Conservation (phyloP, 2,113 vertebrate species). For the Lophura nycthemera region DNA sequence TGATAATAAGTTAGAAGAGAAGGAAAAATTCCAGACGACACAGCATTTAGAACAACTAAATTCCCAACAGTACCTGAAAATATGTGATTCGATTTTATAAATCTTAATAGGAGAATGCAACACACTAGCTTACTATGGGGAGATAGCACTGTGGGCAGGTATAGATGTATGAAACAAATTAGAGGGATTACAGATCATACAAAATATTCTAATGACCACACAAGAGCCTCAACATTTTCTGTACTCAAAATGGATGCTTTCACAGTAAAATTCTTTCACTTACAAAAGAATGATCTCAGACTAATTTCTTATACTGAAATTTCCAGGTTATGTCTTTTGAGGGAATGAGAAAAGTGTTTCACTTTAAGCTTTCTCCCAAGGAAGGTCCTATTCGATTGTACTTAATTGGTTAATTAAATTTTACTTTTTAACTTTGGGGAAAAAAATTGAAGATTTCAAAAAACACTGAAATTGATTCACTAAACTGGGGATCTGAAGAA, state of each 20-base stretch:
- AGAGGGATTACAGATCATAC: background rate
- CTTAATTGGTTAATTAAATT: background rate
- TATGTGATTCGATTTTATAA: background rate
- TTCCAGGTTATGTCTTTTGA: background rate
- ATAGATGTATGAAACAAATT: background rate
- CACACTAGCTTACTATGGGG: background rate
- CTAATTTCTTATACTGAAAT: background rate
- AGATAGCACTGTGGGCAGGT: background rate
- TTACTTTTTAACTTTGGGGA: background rate
- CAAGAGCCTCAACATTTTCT: background rate
- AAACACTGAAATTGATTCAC: background rate
- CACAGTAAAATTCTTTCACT: background rate
- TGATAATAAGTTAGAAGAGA: background rate
- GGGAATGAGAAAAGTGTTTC: background rate
- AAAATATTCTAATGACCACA: background rate
- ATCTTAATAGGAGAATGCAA: background rate
- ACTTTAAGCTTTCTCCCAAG: background rate
- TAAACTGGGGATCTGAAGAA: background rate
- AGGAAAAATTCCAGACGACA: background rate
- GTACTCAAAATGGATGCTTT: background rate
- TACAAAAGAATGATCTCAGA: background rate
- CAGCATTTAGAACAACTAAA: accelerated
- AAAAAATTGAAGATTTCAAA: background rate
- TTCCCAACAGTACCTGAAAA: background rate
- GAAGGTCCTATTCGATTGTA: background rate